Conservation (phyloP, 2,113 vertebrate genomes). For the Takifugu flavidus region DNA sequence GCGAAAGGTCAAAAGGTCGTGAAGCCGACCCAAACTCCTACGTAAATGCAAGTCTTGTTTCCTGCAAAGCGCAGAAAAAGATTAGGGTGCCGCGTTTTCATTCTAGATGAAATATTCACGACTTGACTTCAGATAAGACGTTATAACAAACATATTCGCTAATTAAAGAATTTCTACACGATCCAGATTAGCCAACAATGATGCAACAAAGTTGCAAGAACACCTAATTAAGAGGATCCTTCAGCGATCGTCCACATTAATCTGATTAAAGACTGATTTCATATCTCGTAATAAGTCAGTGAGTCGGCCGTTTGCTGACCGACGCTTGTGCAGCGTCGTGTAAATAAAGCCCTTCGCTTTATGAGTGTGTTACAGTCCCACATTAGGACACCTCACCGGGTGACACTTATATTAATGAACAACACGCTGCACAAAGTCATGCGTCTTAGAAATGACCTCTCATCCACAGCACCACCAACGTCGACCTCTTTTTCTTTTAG, state of each 20-base stretch:
- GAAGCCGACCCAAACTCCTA: neutral
- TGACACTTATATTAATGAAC: slow-evolving; percentile 50
- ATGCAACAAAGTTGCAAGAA: slow-evolving; percentile 64
- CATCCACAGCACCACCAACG: slow-evolving; percentile 31
- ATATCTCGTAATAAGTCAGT: slow-evolving; percentile 44
- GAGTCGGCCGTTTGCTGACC: slow-evolving; percentile 10
- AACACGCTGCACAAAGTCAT: slow-evolving; percentile 34
- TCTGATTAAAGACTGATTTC: slow-evolving; percentile 42
- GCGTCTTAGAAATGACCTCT: slow-evolving; percentile 51
- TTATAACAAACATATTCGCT: slow-evolving; percentile 49
- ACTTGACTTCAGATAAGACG: slow-evolving; percentile 36
- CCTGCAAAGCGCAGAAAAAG: slow-evolving; percentile 35
- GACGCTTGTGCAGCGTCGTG: slow-evolving; percentile 22
- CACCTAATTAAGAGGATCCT: slow-evolving; percentile 57
- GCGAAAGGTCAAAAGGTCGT: slow-evolving; percentile 23
- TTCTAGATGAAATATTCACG: slow-evolving; percentile 52
- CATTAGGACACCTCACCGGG: slow-evolving; percentile 36
- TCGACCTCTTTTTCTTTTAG: slow-evolving; percentile 19
- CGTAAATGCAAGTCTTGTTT: slow-evolving; percentile 21
- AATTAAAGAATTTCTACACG: slow-evolving; percentile 64
- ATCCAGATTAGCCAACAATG: slow-evolving; percentile 54
- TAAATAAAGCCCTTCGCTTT: slow-evolving; percentile 43
- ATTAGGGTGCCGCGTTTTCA: slow-evolving; percentile 26
- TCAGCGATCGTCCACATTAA: slow-evolving; percentile 40
- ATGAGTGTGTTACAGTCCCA: slow-evolving; percentile 49